Evolutionary conservation across 2,113 vertebrate genomes (phyloP).

Genomic region (Raphicerus campestris): DNA sequence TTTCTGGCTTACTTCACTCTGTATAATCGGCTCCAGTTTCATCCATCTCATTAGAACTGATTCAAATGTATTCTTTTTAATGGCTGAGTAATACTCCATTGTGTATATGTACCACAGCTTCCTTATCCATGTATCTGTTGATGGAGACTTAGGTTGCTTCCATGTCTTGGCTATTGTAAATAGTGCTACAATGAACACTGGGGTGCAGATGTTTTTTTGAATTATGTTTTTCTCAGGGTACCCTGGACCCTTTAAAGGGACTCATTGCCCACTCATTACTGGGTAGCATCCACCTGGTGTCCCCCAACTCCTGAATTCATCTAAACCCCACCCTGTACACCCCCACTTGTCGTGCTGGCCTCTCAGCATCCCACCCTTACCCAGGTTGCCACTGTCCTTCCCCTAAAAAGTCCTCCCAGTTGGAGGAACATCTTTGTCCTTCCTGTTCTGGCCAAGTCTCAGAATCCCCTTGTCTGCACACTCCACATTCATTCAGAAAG

Average conservation of each 20-base stretch:
- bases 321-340: too few species aligned
- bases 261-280: background rate
- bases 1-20: too few species aligned
- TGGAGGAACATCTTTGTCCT: background rate
- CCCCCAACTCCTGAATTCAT: background rate
- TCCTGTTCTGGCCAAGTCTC: background rate
- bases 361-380: background rate
- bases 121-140: background rate
- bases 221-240: background rate
- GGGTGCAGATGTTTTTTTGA: background rate
- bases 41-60: too few species aligned
- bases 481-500: rapidly evolving
- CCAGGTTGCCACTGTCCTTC: background rate
- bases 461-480: background rate
- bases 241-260: background rate
- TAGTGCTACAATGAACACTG: background rate
- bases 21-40: too few species aligned
- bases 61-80: too few species aligned
- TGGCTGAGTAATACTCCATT: background rate
- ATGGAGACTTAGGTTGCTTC: background rate
- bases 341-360: rapidly evolving
- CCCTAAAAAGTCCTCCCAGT: background rate
- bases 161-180: background rate
- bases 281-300: too few species aligned
- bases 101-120: background rate